Conservation (phyloP, 1,140 invertebrate genomes). For the Macrobrachium nipponense region DNA sequence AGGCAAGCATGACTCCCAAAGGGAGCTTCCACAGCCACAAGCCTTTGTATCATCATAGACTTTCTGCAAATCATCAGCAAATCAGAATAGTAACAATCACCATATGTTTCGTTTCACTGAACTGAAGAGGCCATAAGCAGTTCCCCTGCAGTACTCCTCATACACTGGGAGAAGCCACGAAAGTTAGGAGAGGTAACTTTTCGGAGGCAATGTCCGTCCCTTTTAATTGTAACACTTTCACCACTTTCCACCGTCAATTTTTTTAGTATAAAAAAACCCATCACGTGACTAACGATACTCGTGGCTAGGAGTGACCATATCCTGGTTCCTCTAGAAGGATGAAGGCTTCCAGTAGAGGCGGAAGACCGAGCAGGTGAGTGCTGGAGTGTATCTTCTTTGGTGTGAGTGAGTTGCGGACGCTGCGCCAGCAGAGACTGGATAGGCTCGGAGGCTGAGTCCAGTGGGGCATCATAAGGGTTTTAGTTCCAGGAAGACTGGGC, state of each 20-base stretch:
- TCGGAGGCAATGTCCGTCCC: too few species aligned
- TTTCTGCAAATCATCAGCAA: not conserved
- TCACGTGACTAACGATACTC: not conserved
- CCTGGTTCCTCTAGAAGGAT: constrained; percentile 37
- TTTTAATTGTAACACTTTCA: too few species aligned
- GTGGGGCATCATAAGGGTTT: constrained; percentile 52
- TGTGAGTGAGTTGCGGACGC: constrained; percentile 40
- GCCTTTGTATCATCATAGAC: not conserved
- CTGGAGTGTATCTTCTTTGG: constrained; percentile 44
- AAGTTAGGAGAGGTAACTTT: too few species aligned
- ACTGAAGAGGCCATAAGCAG: too few species aligned
- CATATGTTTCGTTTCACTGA: too few species aligned
- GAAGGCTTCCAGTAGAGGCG: constrained; percentile 35
- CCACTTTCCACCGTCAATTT: not conserved
- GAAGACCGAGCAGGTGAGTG: constrained; percentile 39
- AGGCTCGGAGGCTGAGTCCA: constrained; percentile 46
- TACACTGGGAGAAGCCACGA: too few species aligned
- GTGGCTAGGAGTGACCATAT: constrained; percentile 23
- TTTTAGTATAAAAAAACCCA: not conserved
- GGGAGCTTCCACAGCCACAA: constrained; percentile 21
- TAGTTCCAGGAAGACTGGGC: constrained; percentile 44
- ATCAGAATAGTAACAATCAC: too few species aligned
- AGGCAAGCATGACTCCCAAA: constrained; percentile 5
- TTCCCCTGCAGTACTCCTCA: too few species aligned
- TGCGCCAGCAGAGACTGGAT: constrained; percentile 36